Percentiles rank a stretch among this genome's conserved stretches.
phyloP scores from a whole-genome alignment of 2,797 vertebrate species.

The Philypnodon macrostomus region DNA sequence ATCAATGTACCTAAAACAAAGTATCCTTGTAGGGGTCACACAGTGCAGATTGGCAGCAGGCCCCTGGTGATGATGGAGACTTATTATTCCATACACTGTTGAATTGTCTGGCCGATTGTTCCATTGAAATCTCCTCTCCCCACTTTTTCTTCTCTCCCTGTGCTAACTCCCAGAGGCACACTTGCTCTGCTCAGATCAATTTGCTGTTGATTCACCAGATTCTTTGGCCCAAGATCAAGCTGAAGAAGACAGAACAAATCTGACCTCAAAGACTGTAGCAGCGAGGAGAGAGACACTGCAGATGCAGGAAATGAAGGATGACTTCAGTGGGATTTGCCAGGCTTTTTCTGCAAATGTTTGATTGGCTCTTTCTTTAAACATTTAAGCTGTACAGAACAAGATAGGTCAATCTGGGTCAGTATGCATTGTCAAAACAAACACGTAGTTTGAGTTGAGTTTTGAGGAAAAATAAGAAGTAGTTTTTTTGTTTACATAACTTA shows the following conservation, averaged over 20 bases:
- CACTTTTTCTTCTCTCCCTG: conserved; percentile 5
- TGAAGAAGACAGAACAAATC: conserved; percentile 45
- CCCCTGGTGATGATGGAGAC: conserved; percentile 42
- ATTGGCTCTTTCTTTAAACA: conserved; percentile 27
- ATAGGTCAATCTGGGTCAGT: not conserved
- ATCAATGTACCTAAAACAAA: conserved; percentile 54
- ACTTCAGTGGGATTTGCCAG: conserved; percentile 49
- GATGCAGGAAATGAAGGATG: conserved; percentile 36
- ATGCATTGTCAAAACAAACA: not conserved
- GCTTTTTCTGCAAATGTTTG: conserved; percentile 37
- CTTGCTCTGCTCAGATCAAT: conserved; percentile 63
- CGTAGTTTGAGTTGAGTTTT: too few relatives aligned
- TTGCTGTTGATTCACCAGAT: conserved; percentile 58
- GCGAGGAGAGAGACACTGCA: conserved; percentile 29
- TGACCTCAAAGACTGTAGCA: conserved; percentile 47
- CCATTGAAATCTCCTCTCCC: conserved; percentile 1
- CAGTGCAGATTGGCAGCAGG: conserved; percentile 47
- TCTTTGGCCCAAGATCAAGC: conserved; percentile 53
- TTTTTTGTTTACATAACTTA: too few relatives aligned
- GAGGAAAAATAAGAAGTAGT: too few relatives aligned
- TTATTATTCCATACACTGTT: conserved; percentile 36
- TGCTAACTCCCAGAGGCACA: conserved; percentile 61
- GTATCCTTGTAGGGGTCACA: conserved; percentile 33
- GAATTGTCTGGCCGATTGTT: conserved; percentile 28
- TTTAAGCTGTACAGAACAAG: conserved; percentile 6